Percentiles rank a stretch among this genome's conserved stretches.
Conservation (phyloP, 1,140 invertebrate genomes). For the Paraescarpia echinospica region DNA sequence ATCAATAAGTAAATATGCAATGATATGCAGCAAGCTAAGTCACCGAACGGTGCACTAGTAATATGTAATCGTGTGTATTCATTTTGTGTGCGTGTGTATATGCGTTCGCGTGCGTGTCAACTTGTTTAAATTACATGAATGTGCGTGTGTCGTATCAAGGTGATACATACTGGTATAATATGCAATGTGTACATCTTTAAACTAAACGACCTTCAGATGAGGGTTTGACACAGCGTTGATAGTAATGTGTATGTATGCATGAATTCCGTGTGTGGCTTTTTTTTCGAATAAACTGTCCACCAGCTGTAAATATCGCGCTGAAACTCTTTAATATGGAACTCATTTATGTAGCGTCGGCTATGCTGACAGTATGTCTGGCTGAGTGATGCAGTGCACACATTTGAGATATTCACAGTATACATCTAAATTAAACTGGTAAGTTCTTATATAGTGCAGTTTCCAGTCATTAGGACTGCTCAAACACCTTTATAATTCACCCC, state of each 20-base stretch:
- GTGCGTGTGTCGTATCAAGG: background rate
- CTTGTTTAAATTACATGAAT: no score
- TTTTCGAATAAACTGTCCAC: background rate
- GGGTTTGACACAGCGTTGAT: background rate
- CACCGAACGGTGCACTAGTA: background rate
- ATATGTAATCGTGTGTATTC: background rate
- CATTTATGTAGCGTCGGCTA: no score
- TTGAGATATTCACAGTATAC: background rate
- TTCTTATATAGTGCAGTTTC: no score
- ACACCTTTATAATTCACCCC: no score
- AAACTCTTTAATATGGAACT: no score
- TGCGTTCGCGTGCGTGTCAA: background rate
- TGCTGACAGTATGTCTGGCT: background rate
- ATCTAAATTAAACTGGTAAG: background rate
- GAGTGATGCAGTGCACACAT: background rate
- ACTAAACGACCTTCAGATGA: background rate
- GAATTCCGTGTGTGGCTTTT: background rate
- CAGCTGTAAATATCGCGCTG: background rate
- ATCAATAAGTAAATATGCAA: background rate
- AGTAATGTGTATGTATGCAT: background rate
- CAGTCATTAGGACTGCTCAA: no score
- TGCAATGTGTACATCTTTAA: background rate
- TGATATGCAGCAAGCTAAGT: background rate
- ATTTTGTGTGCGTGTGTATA: background rate
- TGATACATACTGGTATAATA: background rate